Evolutionary conservation across 2,888 invertebrate species (phyloP), one percentile per base, ranked within the genome.

Genomic region (Chaetogeoica ovagalla): DNA sequence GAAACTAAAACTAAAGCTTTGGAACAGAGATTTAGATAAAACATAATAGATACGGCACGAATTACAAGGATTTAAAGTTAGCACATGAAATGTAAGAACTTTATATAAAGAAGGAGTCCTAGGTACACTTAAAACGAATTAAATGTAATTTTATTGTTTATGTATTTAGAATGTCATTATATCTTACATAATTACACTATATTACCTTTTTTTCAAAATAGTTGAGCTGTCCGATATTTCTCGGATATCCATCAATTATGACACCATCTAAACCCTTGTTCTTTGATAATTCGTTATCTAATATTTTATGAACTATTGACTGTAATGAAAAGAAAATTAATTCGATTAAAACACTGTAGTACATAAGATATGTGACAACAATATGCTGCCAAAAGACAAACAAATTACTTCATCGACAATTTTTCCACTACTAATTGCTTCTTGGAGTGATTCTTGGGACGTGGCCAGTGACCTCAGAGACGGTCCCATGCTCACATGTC

Each of bases 221-320:
- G 75, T 91, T 90, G 83, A 95, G 93, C 88, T 98, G 98, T 71
- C 91, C 91, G 85, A 96, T 88, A 85, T 97, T 96, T 81, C 98
- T 88, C 0, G 98, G 98, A 86, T 94, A 98, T 0, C 98, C 98
- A 85, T 98, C 98, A 79, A 99, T 90, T 81, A 98, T 90, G 82
- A 97, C 91, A 6, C 97, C 97, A 82, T 89, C 89, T 37, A 90
- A 90, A 11, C 90, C 90, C 60, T 87, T 87, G 82, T 91, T 87
- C 2, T 88, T 87, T 0, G 87, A 87, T 83, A 94, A 89, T 48
- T 93, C 91, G 2, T 88, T 89, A 82, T 93, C 91, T 71, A 98
- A 89, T 65, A 96, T 87, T 82, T 90, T 90, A 86, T 93, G 89
- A 1, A 96, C 91, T 60, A 93, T 89, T 52, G 94, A 94, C 83